Conservation (phyloP, 2,113 vertebrate genomes). For the Polypterus bichir region DNA sequence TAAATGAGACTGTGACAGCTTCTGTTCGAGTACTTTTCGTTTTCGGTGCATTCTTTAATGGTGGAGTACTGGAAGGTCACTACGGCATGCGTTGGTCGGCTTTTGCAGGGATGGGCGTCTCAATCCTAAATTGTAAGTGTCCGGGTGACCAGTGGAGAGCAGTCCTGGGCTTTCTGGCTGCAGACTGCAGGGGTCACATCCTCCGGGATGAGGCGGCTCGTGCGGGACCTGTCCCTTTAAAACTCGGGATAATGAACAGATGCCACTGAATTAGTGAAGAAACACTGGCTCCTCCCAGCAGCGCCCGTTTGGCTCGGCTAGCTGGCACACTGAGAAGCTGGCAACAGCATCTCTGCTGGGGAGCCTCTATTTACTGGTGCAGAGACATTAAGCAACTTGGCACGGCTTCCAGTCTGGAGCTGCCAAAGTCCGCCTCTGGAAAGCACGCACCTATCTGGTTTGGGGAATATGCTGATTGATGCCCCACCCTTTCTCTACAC, state of each 20-base stretch:
- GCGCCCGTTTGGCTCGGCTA: conserved; percentile 51
- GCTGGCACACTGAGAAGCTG: conserved; percentile 57
- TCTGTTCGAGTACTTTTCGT: too few relatives aligned
- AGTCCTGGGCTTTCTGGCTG: too few relatives aligned
- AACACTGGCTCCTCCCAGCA: conserved; percentile 52
- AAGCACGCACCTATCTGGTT: conserved; percentile 29
- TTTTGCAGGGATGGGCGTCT: too few relatives aligned
- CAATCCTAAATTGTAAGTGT: too few relatives aligned
- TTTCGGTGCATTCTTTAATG: too few relatives aligned
- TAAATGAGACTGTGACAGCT: too few relatives aligned
- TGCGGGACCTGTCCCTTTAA: conserved; percentile 43
- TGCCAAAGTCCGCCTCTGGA: conserved; percentile 37
- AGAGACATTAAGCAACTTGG: conserved; percentile 58
- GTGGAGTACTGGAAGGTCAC: too few relatives aligned
- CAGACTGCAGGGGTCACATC: too few relatives aligned
- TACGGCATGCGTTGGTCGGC: too few relatives aligned
- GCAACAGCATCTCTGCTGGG: conserved; percentile 48
- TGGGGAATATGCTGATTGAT: conserved; percentile 41
- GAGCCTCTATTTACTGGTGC: conserved; percentile 49
- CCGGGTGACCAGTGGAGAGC: too few relatives aligned
- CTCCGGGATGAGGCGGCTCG: conserved; percentile 25
- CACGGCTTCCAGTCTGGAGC: conserved; percentile 29
- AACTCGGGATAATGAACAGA: conserved; percentile 57
- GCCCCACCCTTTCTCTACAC: conserved; percentile 26
- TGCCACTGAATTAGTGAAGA: conserved; percentile 62